Evolutionary conservation across 2,888 invertebrate species (phyloP).

Genomic region (Acanthoscelides obtectus): DNA sequence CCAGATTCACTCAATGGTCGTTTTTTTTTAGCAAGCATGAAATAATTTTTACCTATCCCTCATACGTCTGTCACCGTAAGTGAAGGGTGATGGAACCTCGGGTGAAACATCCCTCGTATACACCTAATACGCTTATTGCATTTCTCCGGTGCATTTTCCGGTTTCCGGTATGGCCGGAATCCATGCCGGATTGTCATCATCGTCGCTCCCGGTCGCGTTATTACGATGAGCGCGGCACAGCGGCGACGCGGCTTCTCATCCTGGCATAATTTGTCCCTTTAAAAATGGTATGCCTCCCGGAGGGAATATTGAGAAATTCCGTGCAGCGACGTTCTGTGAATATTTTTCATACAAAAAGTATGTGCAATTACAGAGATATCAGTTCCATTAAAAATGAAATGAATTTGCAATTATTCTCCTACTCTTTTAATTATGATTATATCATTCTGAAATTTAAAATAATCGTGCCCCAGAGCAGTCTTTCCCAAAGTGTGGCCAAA

Average conservation of each 20-base stretch:
- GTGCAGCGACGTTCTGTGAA: not conserved
- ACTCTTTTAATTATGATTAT: too few relatives aligned
- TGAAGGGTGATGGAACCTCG: not conserved
- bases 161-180: not conserved
- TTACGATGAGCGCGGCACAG: not conserved
- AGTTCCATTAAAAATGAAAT: not conserved
- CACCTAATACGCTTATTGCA: not conserved
- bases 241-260: too few relatives aligned
- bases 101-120: not conserved
- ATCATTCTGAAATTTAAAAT: too few relatives aligned
- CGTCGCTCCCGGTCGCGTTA: not conserved
- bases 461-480: too few relatives aligned
- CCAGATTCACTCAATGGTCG: too few relatives aligned
- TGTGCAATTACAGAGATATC: not conserved
- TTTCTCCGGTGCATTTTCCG: not conserved
- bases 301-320: not conserved
- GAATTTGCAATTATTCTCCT: not conserved
- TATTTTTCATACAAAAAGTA: not conserved
- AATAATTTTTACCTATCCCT: too few relatives aligned
- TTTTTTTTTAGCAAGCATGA: too few relatives aligned
- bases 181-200: not conserved
- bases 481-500: too few relatives aligned
- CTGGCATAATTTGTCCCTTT: not conserved
- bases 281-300: not conserved
- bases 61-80: too few relatives aligned